These are phyloP conservation scores for Perdita meconis DNA, from an alignment of 2,888 invertebrate genomes.

Conservation along the genomic window DNA sequence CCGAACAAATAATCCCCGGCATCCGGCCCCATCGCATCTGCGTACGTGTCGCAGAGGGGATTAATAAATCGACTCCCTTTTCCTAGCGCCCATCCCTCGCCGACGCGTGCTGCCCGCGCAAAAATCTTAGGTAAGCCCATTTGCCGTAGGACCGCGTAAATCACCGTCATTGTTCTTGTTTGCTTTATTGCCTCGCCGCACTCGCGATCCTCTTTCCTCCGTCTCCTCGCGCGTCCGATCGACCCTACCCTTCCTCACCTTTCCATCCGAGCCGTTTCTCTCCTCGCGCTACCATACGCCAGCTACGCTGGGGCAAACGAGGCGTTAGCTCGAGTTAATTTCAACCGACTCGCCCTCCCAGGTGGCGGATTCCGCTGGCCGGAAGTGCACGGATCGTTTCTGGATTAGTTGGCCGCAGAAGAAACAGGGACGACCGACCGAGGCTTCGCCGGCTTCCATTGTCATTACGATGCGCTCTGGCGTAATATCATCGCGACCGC, in stretches of 20 bases:
- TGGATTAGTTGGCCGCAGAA: slow-evolving; percentile 61
- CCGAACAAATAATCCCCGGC: slow-evolving; percentile 74
- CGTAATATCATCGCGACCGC: neutral
- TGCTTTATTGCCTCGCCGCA: slow-evolving; percentile 71
- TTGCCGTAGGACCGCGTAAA: slow-evolving; percentile 76
- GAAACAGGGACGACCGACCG: slow-evolving; percentile 44
- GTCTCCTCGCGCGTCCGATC: slow-evolving; percentile 42
- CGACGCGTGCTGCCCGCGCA: slow-evolving; percentile 65
- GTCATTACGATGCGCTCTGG: slow-evolving; percentile 15
- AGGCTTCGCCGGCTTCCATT: slow-evolving; percentile 18
- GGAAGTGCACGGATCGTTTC: slow-evolving; percentile 70
- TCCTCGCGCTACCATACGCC: slow-evolving; percentile 31
- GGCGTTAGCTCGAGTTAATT: slow-evolving; percentile 67
- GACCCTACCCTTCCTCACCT: slow-evolving; percentile 42
- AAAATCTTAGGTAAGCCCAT: slow-evolving; percentile 74
- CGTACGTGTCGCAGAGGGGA: slow-evolving; percentile 71
- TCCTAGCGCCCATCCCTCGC: slow-evolving; percentile 46
- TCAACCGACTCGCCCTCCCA: slow-evolving; percentile 65
- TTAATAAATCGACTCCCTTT: slow-evolving; percentile 73
- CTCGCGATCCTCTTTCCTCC: slow-evolving; percentile 38
- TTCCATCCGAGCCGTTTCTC: slow-evolving; percentile 26
- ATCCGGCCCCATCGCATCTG: slow-evolving; percentile 74
- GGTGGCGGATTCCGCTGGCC: slow-evolving; percentile 66
- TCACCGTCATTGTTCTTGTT: slow-evolving; percentile 76
- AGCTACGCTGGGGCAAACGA: slow-evolving; percentile 54